Evolutionary conservation across 1,140 invertebrate genomes (phyloP).

Genomic region (Doryteuthis pealeii): DNA sequence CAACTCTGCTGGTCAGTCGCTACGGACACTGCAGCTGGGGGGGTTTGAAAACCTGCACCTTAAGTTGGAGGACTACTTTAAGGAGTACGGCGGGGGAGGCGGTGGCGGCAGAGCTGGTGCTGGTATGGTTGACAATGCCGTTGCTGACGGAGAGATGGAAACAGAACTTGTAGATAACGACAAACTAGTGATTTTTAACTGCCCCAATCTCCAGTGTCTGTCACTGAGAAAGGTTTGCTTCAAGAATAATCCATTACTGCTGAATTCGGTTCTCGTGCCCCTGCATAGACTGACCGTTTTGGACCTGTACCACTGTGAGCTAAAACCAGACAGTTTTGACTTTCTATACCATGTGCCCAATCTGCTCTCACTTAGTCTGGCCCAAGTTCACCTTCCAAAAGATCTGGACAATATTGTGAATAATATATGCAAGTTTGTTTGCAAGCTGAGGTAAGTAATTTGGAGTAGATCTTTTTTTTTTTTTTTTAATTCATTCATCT

Average conservation of each 20-base stretch:
- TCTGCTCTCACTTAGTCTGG: conserved; percentile 72
- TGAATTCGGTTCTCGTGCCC: conserved; percentile 65
- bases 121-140: neutral
- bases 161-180: neutral
- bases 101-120: neutral
- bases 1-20: conserved; percentile 59
- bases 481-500: too few species aligned
- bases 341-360: conserved; percentile 23
- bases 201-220: conserved; percentile 70
- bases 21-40: conserved; percentile 56
- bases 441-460: conserved; percentile 3
- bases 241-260: conserved; percentile 58
- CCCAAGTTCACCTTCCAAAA: conserved; percentile 6
- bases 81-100: neutral
- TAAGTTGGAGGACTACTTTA: neutral
- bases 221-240: conserved; percentile 64
- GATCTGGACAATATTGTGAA: conserved; percentile 7
- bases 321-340: conserved; percentile 20
- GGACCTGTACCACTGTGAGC: conserved; percentile 68
- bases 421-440: conserved; percentile 4
- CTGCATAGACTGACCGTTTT: conserved; percentile 72
- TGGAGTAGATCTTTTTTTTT: neutral
- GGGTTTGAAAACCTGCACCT: conserved; percentile 34
- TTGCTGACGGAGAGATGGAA: neutral
- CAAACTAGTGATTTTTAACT: conserved; percentile 62